Conservation (phyloP, 2,797 vertebrate species). For the Chiroxiphia lanceolata region DNA sequence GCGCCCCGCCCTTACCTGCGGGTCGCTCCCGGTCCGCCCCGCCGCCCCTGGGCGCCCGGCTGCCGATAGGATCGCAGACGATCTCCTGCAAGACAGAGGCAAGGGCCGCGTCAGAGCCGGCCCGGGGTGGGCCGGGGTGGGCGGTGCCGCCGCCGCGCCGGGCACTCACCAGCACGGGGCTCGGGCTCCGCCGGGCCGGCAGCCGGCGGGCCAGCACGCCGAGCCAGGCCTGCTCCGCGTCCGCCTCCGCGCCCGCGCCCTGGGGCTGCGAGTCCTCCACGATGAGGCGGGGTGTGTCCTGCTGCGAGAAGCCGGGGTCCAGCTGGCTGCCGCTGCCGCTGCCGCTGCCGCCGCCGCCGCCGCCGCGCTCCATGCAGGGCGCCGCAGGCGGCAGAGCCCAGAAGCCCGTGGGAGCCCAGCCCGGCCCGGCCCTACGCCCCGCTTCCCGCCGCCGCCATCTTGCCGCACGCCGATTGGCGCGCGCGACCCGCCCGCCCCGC, state of each 20-base stretch:
- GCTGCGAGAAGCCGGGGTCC: constrained; percentile 87
- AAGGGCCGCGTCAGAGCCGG: not conserved
- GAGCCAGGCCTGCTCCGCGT: constrained; percentile 84
- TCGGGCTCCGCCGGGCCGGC: constrained; percentile 81
- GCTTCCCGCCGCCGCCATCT: constrained; percentile 23
- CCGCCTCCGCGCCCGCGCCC: constrained; percentile 82
- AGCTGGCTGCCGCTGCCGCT: constrained; percentile 75
- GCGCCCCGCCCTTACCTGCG: constrained; percentile 37
- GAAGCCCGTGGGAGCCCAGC: not conserved
- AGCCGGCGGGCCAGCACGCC: constrained; percentile 80
- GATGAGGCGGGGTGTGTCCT: constrained; percentile 86
- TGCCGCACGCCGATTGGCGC: not conserved
- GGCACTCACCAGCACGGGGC: constrained; percentile 85
- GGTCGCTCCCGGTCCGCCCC: not conserved
- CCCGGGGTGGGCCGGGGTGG: no score
- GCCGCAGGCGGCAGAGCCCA: not conserved
- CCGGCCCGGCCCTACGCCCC: not conserved
- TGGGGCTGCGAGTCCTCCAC: constrained; percentile 94
- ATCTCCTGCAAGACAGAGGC: constrained; percentile 78
- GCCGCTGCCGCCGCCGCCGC: constrained; percentile 35
- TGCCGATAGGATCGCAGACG: constrained; percentile 74
- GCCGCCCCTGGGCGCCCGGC: constrained; percentile 17
- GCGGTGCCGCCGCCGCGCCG: not conserved
- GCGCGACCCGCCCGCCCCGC: not conserved
- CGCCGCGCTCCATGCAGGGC: constrained; percentile 83